These are phyloP conservation scores for Pogonus chalceus DNA, from an alignment of 1,140 invertebrate genomes.

Conservation along the genomic window DNA sequence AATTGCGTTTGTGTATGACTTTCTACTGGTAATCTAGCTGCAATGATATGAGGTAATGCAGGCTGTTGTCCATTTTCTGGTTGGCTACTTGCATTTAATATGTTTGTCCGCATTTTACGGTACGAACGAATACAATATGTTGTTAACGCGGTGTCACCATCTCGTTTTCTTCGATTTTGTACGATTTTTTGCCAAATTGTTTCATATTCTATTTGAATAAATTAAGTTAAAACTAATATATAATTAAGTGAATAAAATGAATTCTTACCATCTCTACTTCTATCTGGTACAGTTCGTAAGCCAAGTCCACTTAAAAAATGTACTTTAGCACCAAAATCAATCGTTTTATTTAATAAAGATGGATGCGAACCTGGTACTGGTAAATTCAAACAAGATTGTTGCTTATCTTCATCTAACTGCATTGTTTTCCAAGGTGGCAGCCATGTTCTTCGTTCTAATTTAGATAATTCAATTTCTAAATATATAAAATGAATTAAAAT, in stretches of 20 bases:
- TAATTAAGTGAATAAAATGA: slow-evolving; percentile 7
- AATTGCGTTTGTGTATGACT: not conserved
- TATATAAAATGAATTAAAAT: not conserved
- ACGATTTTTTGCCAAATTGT: slow-evolving; percentile 29
- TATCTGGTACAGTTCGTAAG: slow-evolving; percentile 18
- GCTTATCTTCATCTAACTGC: slow-evolving; percentile 7
- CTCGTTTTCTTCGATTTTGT: slow-evolving; percentile 24
- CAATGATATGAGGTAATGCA: not conserved
- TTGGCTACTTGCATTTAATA: not conserved
- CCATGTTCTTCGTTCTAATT: slow-evolving; percentile 29
- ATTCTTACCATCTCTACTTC: slow-evolving; percentile 23
- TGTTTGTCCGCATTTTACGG: slow-evolving; percentile 11
- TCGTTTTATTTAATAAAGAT: slow-evolving; percentile 19
- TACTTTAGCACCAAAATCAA: slow-evolving; percentile 25
- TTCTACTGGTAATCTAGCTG: not conserved
- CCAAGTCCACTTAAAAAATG: slow-evolving; percentile 26
- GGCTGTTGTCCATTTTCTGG: not conserved
- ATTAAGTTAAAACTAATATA: no score
- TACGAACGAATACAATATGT: slow-evolving; percentile 23
- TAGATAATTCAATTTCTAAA: slow-evolving; percentile 25
- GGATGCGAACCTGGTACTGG: slow-evolving; percentile 29
- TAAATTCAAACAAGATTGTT: slow-evolving; percentile 22
- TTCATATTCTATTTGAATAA: slow-evolving; percentile 25
- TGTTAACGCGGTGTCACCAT: slow-evolving; percentile 23
- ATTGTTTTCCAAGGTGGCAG: slow-evolving; percentile 16